Conservation (phyloP, 1,140 invertebrate genomes). For the Teleopsis dalmanni region DNA sequence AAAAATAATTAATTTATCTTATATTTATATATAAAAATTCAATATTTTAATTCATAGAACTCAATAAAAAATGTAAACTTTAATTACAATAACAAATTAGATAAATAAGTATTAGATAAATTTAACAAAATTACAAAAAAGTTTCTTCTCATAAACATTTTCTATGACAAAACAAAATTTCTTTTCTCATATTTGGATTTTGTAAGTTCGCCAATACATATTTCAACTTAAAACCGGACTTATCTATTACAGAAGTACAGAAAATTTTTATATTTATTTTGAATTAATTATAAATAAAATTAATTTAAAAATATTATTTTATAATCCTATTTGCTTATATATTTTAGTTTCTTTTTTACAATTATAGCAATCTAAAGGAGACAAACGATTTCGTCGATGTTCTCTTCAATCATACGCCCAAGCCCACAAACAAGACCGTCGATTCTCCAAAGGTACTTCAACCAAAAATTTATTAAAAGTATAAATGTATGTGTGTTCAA, state of each 20-base stretch:
- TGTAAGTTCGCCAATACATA: too few species aligned
- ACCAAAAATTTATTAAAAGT: constrained; percentile 41
- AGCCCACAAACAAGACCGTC: constrained; percentile 29
- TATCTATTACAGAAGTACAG: not conserved
- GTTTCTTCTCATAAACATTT: too few species aligned
- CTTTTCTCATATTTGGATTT: too few species aligned
- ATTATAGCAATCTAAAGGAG: constrained; percentile 32
- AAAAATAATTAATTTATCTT: too few species aligned
- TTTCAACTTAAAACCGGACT: not conserved
- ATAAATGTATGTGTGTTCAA: constrained; percentile 23
- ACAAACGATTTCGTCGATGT: constrained; percentile 34
- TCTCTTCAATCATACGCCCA: constrained; percentile 39
- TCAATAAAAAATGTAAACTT: too few species aligned
- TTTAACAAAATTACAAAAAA: too few species aligned
- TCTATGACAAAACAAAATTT: too few species aligned
- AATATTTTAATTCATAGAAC: too few species aligned
- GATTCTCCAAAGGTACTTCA: constrained; percentile 42
- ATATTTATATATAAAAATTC: too few species aligned
- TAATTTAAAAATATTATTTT: not conserved
- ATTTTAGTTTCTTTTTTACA: not conserved
- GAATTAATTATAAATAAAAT: not conserved
- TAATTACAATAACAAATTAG: too few species aligned
- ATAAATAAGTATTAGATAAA: too few species aligned
- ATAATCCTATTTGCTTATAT: not conserved
- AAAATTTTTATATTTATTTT: not conserved